Base-by-base conservation (phyloP, 2,113 vertebrate genomes). In the Anser cygnoides region DNA sequence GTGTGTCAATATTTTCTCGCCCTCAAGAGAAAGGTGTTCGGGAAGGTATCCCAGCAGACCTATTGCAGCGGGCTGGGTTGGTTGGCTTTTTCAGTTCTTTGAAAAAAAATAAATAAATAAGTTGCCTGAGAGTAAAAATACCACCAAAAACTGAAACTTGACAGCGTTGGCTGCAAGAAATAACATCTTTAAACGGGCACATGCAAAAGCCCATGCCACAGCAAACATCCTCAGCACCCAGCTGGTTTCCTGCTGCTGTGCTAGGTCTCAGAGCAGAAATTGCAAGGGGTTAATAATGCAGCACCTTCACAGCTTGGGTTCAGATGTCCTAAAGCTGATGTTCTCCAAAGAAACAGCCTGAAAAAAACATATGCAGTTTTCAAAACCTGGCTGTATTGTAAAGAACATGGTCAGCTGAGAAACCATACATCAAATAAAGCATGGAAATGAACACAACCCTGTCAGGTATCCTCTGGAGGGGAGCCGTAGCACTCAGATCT, bases 91-190 rank as follows among this genome's bases (percentile, higher is more conserved):
- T 6, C 7, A 46, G 52, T 50, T 73, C 41, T 84, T 92, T 76
- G 1, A 35, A 57, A 73, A 39, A 62, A 63, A 39, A 39, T 39
- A 7, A 12, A 66, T 49, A 25, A 22, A 67, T 37, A 49, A 49
- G 6, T 81, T 92, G 85, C 70, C 62, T 50, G 21, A 84, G 84
- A 84, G 66, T 94, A 96, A 96, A 96, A 96, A 89, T 92, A 95
- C 66, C 59, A 94, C 89, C 0, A 44, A 95, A 94, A 97, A 70
- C 86, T 84, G 96, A 96, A 97, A 96, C 90, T 87, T 90, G 44
- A 55, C 84, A 84, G 10, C 57, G 50, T 2, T 33, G 70, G 43
- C 23, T 68, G 73, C 5, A 44, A 68, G 43, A 93, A 90, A 96
- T 89, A 94, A 73, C 62, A 92, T 89, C 93, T 94, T 86, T 31